phyloP scores from a whole-genome alignment of 2,888 invertebrate species.

The Argyresthia albistria region DNA sequence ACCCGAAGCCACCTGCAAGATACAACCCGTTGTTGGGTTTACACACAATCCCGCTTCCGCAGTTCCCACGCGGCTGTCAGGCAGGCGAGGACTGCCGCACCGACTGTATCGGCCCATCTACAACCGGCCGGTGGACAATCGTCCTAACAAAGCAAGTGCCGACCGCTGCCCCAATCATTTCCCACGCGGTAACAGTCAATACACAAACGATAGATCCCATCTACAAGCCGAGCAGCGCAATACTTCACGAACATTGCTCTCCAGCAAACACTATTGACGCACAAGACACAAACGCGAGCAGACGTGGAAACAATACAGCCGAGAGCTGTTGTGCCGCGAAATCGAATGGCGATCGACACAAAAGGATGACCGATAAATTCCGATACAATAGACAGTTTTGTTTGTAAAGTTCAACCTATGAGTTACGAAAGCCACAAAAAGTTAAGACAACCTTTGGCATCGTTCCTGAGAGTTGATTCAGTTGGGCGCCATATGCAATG shows the following conservation, averaged over 20 bases:
- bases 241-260: constrained; percentile 2
- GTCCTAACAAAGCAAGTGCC: constrained; percentile 66
- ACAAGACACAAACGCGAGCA: not conserved
- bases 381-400: not conserved
- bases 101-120: constrained; percentile 62
- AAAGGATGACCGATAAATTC: constrained; percentile 62
- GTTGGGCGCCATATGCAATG: constrained; percentile 19
- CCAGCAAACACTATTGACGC: not conserved
- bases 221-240: constrained; percentile 1
- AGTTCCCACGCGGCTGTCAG: constrained; percentile 64
- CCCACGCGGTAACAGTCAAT: constrained; percentile 69
- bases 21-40: not conserved
- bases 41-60: constrained; percentile 38
- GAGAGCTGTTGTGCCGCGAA: too few relatives aligned
- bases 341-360: constrained; percentile 28
- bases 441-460: not conserved
- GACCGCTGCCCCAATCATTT: constrained; percentile 58
- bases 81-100: constrained; percentile 13
- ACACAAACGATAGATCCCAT: constrained; percentile 9
- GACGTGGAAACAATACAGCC: constrained; percentile 22
- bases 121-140: constrained; percentile 66
- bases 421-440: not conserved
- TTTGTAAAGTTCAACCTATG: not conserved
- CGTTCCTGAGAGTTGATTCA: not conserved
- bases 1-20: too few relatives aligned